Percentiles rank a stretch among this genome's conserved stretches.
Conservation (phyloP, 2,888 invertebrate genomes). For the Ceramica pisi region DNA sequence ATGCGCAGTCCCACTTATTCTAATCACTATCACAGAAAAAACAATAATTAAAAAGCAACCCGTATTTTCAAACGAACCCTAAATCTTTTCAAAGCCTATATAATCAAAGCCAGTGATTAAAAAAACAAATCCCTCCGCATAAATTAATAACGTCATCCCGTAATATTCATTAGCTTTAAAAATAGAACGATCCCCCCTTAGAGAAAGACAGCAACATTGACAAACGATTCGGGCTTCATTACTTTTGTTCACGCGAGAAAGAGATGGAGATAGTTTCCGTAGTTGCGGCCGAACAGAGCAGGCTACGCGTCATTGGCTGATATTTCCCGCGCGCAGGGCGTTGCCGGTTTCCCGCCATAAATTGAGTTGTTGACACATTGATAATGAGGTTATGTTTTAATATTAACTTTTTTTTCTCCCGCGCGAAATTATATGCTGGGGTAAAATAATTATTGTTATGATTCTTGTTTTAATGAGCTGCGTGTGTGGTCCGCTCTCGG, state of each 20-base stretch:
- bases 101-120: constrained; percentile 68
- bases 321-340: constrained; percentile 84
- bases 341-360: constrained; percentile 89
- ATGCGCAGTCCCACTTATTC: neutral
- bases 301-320: constrained; percentile 81
- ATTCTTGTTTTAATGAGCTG: constrained; percentile 86
- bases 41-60: constrained; percentile 14
- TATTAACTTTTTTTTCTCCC: constrained; percentile 79
- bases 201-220: constrained; percentile 56
- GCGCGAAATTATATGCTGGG: constrained; percentile 88
- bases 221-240: constrained; percentile 30
- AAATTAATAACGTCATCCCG: constrained; percentile 87
- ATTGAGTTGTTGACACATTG: constrained; percentile 91
- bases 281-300: constrained; percentile 63
- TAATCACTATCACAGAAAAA: constrained; percentile 11
- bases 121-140: constrained; percentile 80
- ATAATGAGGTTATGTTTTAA: constrained; percentile 90
- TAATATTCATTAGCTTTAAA: constrained; percentile 73
- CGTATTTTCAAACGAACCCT: constrained; percentile 44
- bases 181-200: constrained; percentile 70
- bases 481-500: constrained; percentile 87
- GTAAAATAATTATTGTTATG: constrained; percentile 88
- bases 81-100: constrained; percentile 58
- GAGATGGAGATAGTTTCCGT: constrained; percentile 73
- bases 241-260: constrained; percentile 64